Evolutionary conservation across 1,140 invertebrate genomes (phyloP).

Genomic region (Patella vulgata): DNA sequence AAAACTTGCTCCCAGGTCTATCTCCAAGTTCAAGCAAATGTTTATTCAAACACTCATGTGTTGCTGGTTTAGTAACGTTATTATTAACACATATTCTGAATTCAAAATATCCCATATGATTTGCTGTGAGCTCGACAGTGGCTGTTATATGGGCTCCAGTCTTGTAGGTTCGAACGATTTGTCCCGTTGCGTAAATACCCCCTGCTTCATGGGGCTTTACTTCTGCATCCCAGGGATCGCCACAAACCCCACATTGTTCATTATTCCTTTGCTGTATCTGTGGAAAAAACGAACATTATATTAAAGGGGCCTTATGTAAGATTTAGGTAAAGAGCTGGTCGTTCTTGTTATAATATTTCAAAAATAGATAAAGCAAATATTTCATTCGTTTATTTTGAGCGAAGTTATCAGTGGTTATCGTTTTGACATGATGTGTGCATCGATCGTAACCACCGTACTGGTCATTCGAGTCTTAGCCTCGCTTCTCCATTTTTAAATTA

Average conservation of each 20-base stretch:
- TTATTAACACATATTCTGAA: slow-evolving; percentile 81
- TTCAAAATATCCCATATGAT: slow-evolving; percentile 78
- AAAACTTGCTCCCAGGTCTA: slow-evolving; percentile 9
- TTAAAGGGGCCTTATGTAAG: no score
- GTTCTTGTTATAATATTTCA: no score
- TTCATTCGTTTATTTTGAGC: no score
- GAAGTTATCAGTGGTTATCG: no score
- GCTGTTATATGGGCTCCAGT: slow-evolving; percentile 28
- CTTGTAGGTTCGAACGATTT: slow-evolving; percentile 18
- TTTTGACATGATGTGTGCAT: no score
- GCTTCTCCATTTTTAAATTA: no score
- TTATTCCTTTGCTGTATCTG: no score
- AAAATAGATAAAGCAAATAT: no score
- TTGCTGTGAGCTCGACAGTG: slow-evolving; percentile 20
- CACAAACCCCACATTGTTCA: slow-evolving; percentile 88
- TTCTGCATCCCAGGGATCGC: slow-evolving; percentile 77
- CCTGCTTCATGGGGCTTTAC: slow-evolving; percentile 23
- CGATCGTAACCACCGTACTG: no score
- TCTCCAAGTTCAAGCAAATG: slow-evolving; percentile 12
- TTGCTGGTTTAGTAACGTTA: slow-evolving; percentile 33
- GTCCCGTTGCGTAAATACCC: slow-evolving; percentile 20
- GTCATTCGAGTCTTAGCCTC: no score
- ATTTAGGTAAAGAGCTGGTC: no score
- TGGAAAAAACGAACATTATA: no score
- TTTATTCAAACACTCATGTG: slow-evolving; percentile 19